phyloP scores from a whole-genome alignment of 2,888 invertebrate species.

The Suillia variegata region DNA sequence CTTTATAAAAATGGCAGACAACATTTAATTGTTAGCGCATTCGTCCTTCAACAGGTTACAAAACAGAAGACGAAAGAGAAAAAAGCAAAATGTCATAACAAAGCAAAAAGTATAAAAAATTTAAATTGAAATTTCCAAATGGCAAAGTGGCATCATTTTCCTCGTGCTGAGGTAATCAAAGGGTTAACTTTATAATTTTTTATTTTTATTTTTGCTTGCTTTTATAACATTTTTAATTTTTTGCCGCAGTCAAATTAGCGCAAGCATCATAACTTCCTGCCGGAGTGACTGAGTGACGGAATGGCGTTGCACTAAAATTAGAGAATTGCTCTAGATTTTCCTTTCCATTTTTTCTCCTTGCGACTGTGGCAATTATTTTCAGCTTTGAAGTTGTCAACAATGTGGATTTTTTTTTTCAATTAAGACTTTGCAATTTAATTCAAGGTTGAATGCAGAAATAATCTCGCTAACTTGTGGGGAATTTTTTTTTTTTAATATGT shows the following conservation, averaged over 20 bases:
- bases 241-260: background rate
- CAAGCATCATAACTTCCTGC: background rate
- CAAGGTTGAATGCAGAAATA: too few relatives aligned
- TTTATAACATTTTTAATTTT: background rate
- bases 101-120: background rate
- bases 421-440: too few relatives aligned
- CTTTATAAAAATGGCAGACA: background rate
- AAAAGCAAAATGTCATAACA: too few relatives aligned
- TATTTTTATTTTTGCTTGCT: too few relatives aligned
- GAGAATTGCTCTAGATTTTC: background rate
- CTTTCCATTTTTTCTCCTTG: background rate
- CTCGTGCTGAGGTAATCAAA: too few relatives aligned
- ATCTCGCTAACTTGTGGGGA: too few relatives aligned
- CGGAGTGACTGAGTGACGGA: too few relatives aligned
- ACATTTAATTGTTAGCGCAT: background rate
- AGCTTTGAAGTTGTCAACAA: background rate
- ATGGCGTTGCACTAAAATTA: too few relatives aligned
- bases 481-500: too few relatives aligned
- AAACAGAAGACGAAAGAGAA: too few relatives aligned
- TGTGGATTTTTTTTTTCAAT: background rate
- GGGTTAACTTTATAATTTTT: too few relatives aligned
- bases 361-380: background rate
- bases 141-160: background rate
- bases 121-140: background rate
- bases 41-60: constrained; percentile 3